Base-by-base conservation (phyloP, 2,888 invertebrate genomes). In the Anoncus sp. region DNA sequence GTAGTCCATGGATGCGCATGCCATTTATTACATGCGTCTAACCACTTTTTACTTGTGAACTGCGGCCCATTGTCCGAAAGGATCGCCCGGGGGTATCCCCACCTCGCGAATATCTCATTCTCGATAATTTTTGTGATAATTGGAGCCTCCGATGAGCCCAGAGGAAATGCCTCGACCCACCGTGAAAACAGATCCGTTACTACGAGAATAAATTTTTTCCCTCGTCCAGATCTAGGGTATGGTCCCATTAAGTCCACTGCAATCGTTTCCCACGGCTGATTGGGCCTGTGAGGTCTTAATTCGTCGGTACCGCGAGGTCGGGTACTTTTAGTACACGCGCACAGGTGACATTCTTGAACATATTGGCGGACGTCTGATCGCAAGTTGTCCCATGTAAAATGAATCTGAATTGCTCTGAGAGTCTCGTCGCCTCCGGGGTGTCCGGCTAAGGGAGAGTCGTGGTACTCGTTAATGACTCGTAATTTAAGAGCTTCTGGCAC, bases 391-490 rank as follows among this genome's bases (percentile, higher is more conserved):
- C 81, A 83, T 9, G 62, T 49, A 38, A 60, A 83, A 0, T 31
- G 2, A 12, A 18, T 14, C 10, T 57, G 70, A 0, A 81, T 76
- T 0, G 75, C 66, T 3, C 79, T 9, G 0, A 51, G 5, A 1
- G 83, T 84, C 70, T 85, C 82, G 1, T 83, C 83, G 6, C 53
- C 22, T 10, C 85, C 84, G 1, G 85, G 84, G 53, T 86, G 84
- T 1, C 81, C 83, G 0, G 84, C 83, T 0, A 53, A n/a, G 0
- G 69, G 20, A 3, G 45, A 57, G 31, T 82, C 76, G 47, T 80
- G 82, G 35, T 43, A 67, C 2, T 57, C n/a, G 2, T 79, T 9
- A 1, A 79, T 18, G 4, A 78, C 43, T 3, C 16, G 18, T 3
- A 3, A 10, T 27, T 35, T 24, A 3, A 12, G 14, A 16, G 16